Evolutionary conservation across 1,140 invertebrate species (phyloP).

Genomic region (Bombus pascuorum): DNA sequence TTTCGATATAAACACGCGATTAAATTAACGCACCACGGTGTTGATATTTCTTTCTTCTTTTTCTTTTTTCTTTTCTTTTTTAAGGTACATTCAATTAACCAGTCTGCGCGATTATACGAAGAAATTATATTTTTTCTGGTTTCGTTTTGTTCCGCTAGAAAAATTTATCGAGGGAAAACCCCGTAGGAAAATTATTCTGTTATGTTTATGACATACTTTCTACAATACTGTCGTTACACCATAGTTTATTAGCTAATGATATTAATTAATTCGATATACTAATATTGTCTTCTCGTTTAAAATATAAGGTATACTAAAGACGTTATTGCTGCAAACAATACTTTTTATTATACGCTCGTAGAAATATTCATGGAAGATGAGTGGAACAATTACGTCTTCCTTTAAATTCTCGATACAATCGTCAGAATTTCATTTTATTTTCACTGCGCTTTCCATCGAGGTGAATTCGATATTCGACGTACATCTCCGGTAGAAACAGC

Average conservation of each 20-base stretch:
- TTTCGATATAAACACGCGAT: not conserved
- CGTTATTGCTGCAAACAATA: too few species aligned
- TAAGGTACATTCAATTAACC: not conserved
- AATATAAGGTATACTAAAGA: too few species aligned
- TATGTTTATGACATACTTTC: not conserved
- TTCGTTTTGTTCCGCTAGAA: not conserved
- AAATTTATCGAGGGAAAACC: not conserved
- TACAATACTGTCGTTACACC: too few species aligned
- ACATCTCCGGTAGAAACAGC: too few species aligned
- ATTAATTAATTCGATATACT: not conserved
- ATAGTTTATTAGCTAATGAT: too few species aligned
- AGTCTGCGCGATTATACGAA: not conserved
- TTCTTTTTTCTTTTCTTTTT: too few species aligned
- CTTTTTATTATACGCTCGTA: too few species aligned
- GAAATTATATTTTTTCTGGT: not conserved
- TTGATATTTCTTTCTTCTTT: not conserved
- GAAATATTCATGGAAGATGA: not conserved
- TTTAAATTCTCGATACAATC: not conserved
- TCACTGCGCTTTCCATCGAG: too few species aligned
- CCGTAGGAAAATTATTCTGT: not conserved
- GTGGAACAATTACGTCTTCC: not conserved
- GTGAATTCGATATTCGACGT: too few species aligned
- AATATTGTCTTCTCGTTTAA: not conserved
- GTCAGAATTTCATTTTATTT: not conserved
- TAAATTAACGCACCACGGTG: not conserved